Base-by-base conservation (phyloP, 2,797 vertebrate genomes). In the Euthynnus affinis region DNA sequence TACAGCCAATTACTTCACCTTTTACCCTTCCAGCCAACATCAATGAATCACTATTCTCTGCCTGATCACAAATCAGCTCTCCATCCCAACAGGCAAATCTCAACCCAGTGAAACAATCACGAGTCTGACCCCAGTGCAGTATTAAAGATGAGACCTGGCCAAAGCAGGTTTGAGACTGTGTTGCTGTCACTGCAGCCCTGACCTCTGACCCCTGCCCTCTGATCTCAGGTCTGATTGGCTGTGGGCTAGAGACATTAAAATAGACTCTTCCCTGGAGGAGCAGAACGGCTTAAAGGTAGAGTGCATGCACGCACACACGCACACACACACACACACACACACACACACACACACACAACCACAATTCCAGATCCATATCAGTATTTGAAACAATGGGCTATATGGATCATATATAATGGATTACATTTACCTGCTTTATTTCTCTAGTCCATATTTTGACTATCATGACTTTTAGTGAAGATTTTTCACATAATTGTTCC, bases 1-100 rank as follows among this genome's bases (percentile, higher is more conserved):
- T 84, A 89, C 80, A 87, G 81, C 71, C 67, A 73, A 81, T 88
- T 72, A 82, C 72, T 64, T 85, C 75, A 89, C 85, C 87, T 86
- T 77, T 82, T 29, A 74, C 62, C 68, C 81, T 71, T 63, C 6
- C 52, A 76, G 84, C 37, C 67, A 71, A 55, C 74, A 71, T 81
- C 76, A 37, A 79, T 86, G 70, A 90, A 89, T 88, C 74, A 80
- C 58, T 25, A 56, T 6, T 69, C 64, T 73, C 64, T n/a, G 52
- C 61, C 84, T 76, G 73, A 88, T 87, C 87, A 69, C 84, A 88
- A 84, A 87, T 88, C 90, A 82, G 78, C 55, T 66, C 71, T 68
- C 63, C 29, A 25, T 74, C 55, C 37, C 67, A 61, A 42, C 59
- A 64, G 56, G 56, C 49, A 9, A 52, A 75, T 62, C 78, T 71